Conservation (phyloP, 1,140 invertebrate species). For the Cyphomyrmex costatus region DNA sequence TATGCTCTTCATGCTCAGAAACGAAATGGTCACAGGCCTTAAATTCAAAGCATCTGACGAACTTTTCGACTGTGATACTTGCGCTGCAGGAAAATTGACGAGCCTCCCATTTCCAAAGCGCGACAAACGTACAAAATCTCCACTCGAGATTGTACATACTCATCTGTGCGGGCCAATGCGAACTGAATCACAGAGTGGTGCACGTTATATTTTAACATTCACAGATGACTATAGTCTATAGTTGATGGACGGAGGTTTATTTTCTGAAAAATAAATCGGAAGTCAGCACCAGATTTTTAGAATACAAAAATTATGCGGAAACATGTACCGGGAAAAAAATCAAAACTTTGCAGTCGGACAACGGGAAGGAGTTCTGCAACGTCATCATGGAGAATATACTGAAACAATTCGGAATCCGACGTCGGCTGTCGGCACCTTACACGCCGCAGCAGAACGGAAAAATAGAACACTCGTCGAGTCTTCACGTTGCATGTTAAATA, state of each 20-base stretch:
- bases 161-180: too few species aligned
- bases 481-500: background rate
- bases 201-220: background rate
- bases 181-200: too few species aligned
- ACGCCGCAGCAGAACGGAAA: background rate
- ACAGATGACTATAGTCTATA: background rate
- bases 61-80: too few species aligned
- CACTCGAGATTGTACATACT: too few species aligned
- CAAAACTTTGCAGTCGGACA: background rate
- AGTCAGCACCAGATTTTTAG: background rate
- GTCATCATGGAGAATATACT: background rate
- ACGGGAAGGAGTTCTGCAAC: conserved; percentile 4
- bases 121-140: too few species aligned
- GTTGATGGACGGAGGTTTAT: background rate
- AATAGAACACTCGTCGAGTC: background rate
- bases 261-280: background rate
- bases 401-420: background rate
- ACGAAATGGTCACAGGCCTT: too few species aligned
- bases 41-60: too few species aligned
- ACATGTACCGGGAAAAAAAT: background rate
- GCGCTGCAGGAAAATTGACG: too few species aligned
- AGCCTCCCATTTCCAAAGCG: too few species aligned
- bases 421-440: background rate
- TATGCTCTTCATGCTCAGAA: too few species aligned
- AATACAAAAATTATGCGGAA: background rate